Evolutionary conservation across 2,113 vertebrate species (phyloP).

Genomic region (Phocoena sinus): DNA sequence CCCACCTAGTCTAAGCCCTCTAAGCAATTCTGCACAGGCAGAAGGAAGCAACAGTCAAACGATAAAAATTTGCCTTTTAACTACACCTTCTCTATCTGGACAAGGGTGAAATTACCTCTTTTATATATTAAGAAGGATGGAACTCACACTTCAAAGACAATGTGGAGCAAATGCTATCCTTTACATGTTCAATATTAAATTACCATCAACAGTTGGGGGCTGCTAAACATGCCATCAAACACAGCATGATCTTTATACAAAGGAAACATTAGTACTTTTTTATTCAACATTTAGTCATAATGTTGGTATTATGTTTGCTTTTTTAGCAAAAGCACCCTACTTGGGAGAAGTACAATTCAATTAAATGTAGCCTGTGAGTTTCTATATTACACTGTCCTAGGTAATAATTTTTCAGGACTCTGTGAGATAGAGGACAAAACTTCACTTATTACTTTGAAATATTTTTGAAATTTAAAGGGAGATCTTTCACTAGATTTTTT

Average conservation of each 20-base stretch:
- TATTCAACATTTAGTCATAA: too few relatives aligned
- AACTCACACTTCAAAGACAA: background rate
- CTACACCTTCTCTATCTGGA: background rate
- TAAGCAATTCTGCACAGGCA: background rate
- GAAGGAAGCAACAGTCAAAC: background rate
- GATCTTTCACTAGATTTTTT: background rate
- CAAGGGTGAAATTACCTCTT: background rate
- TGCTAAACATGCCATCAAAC: background rate
- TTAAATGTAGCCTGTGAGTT: background rate
- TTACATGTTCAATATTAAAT: background rate
- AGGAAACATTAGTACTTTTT: background rate
- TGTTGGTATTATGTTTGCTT: background rate
- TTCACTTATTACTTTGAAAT: background rate
- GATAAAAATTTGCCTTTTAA: background rate
- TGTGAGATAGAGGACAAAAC: background rate
- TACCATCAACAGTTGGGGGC: background rate
- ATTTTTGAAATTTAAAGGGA: background rate
- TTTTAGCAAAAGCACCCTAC: background rate
- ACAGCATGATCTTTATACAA: background rate
- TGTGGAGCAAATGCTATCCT: background rate
- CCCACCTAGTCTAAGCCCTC: background rate
- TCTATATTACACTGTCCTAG: background rate
- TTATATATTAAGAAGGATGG: background rate
- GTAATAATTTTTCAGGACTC: slow-evolving; percentile 1
- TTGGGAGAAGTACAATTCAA: background rate